Conservation (phyloP, 2,888 invertebrate genomes). For the Lochmaea capreae region DNA sequence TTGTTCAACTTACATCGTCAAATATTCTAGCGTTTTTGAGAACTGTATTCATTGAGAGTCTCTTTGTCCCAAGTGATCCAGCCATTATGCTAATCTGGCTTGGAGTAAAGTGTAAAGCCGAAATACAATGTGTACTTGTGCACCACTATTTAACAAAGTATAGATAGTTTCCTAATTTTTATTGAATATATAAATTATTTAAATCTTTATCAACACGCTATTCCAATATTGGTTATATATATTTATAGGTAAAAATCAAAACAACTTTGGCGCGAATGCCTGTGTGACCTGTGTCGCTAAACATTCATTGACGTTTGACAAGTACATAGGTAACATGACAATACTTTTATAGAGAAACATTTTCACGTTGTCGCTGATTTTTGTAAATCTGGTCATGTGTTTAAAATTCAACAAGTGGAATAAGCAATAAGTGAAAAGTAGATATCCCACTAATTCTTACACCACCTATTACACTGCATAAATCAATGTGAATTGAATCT, state of each 20-base stretch:
- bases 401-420: too few relatives aligned
- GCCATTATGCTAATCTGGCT: neutral
- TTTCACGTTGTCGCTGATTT: too few relatives aligned
- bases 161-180: neutral
- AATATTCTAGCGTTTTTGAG: conserved; percentile 59
- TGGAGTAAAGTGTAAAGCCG: neutral
- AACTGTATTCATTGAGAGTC: conserved; percentile 55
- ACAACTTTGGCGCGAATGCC: neutral
- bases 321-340: too few relatives aligned
- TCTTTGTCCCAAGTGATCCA: conserved; percentile 28
- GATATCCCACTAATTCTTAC: too few relatives aligned
- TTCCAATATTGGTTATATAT: neutral
- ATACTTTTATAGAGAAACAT: too few relatives aligned
- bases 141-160: neutral
- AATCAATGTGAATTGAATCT: too few relatives aligned
- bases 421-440: too few relatives aligned
- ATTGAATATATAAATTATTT: conserved; percentile 5
- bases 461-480: too few relatives aligned
- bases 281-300: too few relatives aligned
- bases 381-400: too few relatives aligned
- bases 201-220: neutral
- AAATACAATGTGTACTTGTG: neutral
- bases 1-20: conserved; percentile 54
- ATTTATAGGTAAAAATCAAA: neutral
- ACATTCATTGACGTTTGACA: too few relatives aligned